Evolutionary conservation across 1,140 invertebrate genomes (phyloP).

Genomic region (Andrena cerasifolii): DNA sequence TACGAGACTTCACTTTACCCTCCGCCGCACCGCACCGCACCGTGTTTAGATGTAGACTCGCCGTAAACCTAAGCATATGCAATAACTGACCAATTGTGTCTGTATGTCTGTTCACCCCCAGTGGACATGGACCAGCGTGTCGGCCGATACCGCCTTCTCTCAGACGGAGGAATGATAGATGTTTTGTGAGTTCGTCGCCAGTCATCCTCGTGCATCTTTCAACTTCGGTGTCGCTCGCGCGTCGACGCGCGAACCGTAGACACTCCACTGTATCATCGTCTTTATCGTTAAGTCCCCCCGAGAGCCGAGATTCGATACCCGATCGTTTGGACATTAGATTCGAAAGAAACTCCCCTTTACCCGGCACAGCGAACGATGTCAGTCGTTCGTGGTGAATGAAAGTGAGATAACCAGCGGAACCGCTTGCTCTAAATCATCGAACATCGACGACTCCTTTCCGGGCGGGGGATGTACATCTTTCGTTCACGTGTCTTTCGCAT

Average conservation of each 20-base stretch:
- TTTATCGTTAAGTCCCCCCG: not conserved
- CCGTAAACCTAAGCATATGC: not conserved
- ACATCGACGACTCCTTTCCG: no score
- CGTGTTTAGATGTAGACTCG: conserved; percentile 24
- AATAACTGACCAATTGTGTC: conserved; percentile 73
- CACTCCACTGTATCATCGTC: conserved; percentile 1
- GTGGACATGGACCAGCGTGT: conserved; percentile 83
- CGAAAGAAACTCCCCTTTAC: no score
- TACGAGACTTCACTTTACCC: not conserved
- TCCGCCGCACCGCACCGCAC: not conserved
- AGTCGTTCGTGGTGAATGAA: no score
- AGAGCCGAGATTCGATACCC: not conserved
- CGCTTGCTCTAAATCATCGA: no score
- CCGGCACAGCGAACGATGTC: not conserved
- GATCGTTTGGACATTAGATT: not conserved
- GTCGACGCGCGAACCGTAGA: not conserved
- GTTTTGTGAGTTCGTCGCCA: conserved; percentile 80
- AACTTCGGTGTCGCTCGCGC: conserved; percentile 66
- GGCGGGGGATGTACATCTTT: no score
- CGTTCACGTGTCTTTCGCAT: not conserved
- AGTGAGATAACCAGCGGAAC: no score
- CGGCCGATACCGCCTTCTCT: conserved; percentile 83
- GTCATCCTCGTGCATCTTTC: conserved; percentile 75
- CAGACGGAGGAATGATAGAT: conserved; percentile 83
- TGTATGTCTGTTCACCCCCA: conserved; percentile 80